A percentile compares a stretch with the other conserved stretches of the same genome.
Evolutionary conservation across 2,113 vertebrate genomes (phyloP).

Genomic region (Pedionomus torquatus): DNA sequence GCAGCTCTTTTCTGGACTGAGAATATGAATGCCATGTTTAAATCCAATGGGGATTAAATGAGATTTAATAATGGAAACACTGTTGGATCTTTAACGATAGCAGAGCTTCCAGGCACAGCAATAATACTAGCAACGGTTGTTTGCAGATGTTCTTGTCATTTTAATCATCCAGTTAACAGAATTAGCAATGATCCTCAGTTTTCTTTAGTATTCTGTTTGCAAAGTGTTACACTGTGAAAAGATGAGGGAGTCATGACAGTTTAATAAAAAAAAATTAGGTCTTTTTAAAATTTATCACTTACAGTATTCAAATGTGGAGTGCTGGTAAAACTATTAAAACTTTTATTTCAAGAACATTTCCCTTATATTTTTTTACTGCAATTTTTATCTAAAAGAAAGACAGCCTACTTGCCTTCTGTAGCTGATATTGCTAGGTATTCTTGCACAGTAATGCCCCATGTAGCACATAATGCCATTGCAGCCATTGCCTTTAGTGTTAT

Average conservation of each 20-base stretch:
- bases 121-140: constrained; percentile 42
- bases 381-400: not conserved
- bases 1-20: not conserved
- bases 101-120: constrained; percentile 33
- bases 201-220: constrained; percentile 8
- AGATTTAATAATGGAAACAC: constrained; percentile 26
- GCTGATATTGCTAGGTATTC: not conserved
- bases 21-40: not conserved
- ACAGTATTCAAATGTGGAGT: not conserved
- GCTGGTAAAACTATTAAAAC: not conserved
- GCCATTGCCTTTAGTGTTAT: not conserved
- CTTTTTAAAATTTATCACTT: constrained; percentile 19
- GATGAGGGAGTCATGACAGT: not conserved
- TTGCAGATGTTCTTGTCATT: constrained; percentile 64
- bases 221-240: not conserved
- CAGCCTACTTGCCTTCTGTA: not conserved
- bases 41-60: not conserved
- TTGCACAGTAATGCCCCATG: not conserved
- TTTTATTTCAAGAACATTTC: not conserved
- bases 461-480: not conserved
- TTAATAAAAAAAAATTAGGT: constrained; percentile 5
- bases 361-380: not conserved
- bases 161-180: constrained; percentile 62
- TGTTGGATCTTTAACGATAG: constrained; percentile 23
- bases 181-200: constrained; percentile 41